Conservation (phyloP, 2,113 vertebrate species). For the Chauna torquata region DNA sequence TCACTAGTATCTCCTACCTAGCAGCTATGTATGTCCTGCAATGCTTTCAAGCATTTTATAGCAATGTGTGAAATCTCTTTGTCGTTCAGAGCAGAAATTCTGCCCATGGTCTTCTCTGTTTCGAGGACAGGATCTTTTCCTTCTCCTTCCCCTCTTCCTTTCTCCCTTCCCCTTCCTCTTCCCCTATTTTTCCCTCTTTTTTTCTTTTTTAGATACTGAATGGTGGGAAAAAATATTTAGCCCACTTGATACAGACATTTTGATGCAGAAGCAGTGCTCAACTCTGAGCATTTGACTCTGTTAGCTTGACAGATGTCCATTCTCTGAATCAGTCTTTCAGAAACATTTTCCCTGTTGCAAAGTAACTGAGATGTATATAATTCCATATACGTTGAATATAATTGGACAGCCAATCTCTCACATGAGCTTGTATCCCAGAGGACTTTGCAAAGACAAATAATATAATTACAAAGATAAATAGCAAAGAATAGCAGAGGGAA, state of each 20-base stretch:
- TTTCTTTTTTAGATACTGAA: not conserved
- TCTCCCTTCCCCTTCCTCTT: not conserved
- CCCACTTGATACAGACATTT: not conserved
- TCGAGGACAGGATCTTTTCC: not conserved
- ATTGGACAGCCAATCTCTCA: not conserved
- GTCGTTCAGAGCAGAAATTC: not conserved
- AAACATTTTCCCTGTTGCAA: not conserved
- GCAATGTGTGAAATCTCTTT: not conserved
- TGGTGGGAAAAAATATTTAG: not conserved
- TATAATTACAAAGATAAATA: not conserved
- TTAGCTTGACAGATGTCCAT: not conserved
- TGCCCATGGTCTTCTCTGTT: not conserved
- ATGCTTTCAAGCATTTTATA: not conserved
- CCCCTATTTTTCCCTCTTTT: not conserved
- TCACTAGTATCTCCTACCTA: not conserved
- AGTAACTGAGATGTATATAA: not conserved
- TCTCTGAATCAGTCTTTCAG: not conserved
- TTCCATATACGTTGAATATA: not conserved
- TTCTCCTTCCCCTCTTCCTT: not conserved
- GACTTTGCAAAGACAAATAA: not conserved
- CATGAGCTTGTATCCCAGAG: not conserved
- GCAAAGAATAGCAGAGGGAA: not conserved
- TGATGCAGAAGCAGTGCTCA: not conserved
- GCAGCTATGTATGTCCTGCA: not conserved
- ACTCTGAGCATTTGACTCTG: not conserved